Base-by-base conservation (phyloP, 1,140 invertebrate species). In the Mamestra configurata region DNA sequence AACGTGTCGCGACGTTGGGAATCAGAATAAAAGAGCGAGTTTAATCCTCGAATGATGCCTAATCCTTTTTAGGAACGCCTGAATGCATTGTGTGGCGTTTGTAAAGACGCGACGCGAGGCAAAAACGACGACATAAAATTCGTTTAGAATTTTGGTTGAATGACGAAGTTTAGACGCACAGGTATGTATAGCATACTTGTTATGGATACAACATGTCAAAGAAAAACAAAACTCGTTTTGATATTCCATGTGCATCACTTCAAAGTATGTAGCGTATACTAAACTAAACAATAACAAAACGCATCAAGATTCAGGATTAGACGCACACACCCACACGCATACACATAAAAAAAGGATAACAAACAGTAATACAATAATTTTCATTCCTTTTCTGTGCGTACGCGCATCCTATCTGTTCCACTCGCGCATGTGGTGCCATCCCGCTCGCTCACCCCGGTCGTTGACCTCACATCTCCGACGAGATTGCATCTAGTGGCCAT, bases 361-460 rank as follows among this genome's bases (percentile, higher is more conserved):
- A 90, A 91, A 94, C 89, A 94, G 92, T 93, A 92, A 91, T 90
- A 93, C 89, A 94, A 93, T 91, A 86, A 93, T 93, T 93, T 94
- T 92, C 86, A 93, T 93, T 94, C 90, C 90, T 94, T 92, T 93
- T 93, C 86, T 91, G 90, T 93, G 93, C 90, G 93, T 94, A 94
- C 92, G 92, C 91, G 91, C 93, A 93, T 90, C 88, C 85, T 87
- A 84, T 84, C 79, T 76, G 83, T 93, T 86, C 59, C 88, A 73
- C 72, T 90, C 88, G 77, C 77, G 78, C 89, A 66, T 82, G 75
- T 90, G 86, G 59, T 78, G 79, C 80, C 79, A 71, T 93, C 89
- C 82, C 86, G 46, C 85, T 94, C 88, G 77, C 85, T 71, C 73
- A 61, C 24, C 37, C 37, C 86, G 92, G 92, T 93, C 92, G 85